Evolutionary conservation across 2,797 vertebrate species (phyloP).

Genomic region (Cheirogaleus major): DNA sequence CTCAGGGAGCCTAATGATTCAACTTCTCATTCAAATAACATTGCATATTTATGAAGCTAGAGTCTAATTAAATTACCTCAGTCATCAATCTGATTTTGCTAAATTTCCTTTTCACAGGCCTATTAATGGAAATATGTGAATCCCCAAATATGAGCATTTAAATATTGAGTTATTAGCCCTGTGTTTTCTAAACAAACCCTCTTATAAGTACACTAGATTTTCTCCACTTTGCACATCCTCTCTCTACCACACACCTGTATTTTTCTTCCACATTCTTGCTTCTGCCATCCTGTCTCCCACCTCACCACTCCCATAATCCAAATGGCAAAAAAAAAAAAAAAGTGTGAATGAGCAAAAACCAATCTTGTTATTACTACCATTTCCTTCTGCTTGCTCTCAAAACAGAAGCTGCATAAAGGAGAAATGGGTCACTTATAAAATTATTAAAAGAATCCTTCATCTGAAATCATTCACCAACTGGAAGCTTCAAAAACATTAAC

Average conservation of each 20-base stretch:
- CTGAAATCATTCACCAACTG: conserved; percentile 44
- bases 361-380: conserved; percentile 62
- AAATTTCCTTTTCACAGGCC: conserved; percentile 61
- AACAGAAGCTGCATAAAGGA: conserved; percentile 59
- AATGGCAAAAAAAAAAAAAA: conserved; percentile 20
- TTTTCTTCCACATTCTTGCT: neutral
- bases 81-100: conserved; percentile 80
- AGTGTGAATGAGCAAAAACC: conserved; percentile 70
- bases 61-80: conserved; percentile 79
- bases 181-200: conserved; percentile 5
- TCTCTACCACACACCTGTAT: neutral
- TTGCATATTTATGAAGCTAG: conserved; percentile 70
- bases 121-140: conserved; percentile 59
- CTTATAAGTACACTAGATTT: neutral
- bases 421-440: conserved; percentile 61
- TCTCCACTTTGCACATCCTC: neutral
- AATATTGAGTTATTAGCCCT: conserved; percentile 59
- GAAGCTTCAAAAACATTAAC: conserved; percentile 37
- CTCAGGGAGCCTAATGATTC: conserved; percentile 32
- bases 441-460: conserved; percentile 68
- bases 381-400: conserved; percentile 77
- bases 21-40: conserved; percentile 58
- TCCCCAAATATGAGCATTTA: conserved; percentile 69
- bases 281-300: neutral
- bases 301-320: neutral